phyloP scores from a whole-genome alignment of 2,113 vertebrate species.

The Mionectes macconnelli region DNA sequence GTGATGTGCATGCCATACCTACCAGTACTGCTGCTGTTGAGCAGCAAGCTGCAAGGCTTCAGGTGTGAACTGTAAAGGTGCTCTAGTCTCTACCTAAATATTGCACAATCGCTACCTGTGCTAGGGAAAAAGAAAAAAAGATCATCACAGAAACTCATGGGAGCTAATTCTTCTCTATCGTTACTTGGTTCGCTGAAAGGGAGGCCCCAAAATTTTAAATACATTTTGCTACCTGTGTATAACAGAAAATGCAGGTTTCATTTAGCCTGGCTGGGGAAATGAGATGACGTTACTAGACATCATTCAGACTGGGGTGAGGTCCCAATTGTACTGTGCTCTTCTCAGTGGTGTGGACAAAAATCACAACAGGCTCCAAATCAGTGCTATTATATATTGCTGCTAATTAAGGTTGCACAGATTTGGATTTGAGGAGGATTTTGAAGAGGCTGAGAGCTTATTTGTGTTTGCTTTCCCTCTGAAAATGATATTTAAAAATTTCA shows the following conservation, averaged over 20 bases:
- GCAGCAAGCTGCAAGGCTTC: neutral
- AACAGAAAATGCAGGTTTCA: neutral
- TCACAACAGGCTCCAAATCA: neutral
- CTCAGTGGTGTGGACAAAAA: neutral
- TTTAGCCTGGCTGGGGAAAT: neutral
- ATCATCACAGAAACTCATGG: neutral
- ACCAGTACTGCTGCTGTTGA: fast-evolving
- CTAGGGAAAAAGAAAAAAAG: neutral
- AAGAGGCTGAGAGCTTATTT: neutral
- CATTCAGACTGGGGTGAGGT: neutral
- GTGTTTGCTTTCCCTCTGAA: neutral
- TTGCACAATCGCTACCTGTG: fast-evolving
- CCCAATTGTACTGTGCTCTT: neutral
- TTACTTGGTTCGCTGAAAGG: neutral
- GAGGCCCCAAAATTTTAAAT: neutral
- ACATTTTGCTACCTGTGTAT: neutral
- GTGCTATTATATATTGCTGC: neutral
- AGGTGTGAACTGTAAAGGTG: neutral
- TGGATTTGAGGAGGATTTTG: neutral
- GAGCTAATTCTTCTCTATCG: neutral
- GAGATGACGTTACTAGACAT: neutral
- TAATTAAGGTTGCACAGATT: neutral
- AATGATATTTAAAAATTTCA: neutral
- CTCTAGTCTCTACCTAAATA: neutral
- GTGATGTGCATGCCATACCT: fast-evolving